Evolutionary conservation across 2,888 invertebrate genomes (phyloP), one percentile per base, ranked within the genome.

Genomic region (Tortrix viridana): DNA sequence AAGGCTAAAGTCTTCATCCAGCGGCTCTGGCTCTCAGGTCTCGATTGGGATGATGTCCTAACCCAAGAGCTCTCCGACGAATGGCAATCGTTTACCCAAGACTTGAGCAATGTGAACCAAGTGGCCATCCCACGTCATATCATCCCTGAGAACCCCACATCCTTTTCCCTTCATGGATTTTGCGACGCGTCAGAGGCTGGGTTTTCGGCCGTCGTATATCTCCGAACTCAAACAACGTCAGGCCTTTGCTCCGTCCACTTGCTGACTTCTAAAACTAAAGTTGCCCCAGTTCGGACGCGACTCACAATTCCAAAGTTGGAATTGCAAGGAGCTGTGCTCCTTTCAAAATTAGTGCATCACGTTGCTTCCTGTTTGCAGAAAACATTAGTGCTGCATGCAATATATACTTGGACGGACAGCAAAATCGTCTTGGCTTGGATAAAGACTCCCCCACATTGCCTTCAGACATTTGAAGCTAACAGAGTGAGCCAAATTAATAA

Each of bases 261-360:
- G 12, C 32, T 60, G 0, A 22, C 50, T 43, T 26, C 53, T 12
- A 60, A 60, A 32, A 53, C 32, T 41, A 60, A 60, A 32, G 60
- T 60, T 19, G 60, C 60, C 14, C 53, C 60, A 12, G 37, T 60
- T 37, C 37, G 50, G 19, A 50, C 58, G 4, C 38, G 18, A 12
- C 20, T 50, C 5, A 59, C 58, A 16, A 59, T 59, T 43, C 58
- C 58, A 9, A 49, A 50, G 14, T 9, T 59, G 58, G 58, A 59
- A 26, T 22, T 59, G n/a, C 19, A 32, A 32, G 58, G 58, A 20
- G 58, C 23, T 43, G 14, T n/a, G 14, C 54, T 55, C 20, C 54
- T 55, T 19, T 55, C 54, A 20, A 55, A 55, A 22, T 23, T 55
- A n/a, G n/a, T 55, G 14, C 43, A 55, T 22, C 54, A 55, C 43